Evolutionary conservation across 2,888 invertebrate genomes (phyloP).

Genomic region (Cybosia mesomella): DNA sequence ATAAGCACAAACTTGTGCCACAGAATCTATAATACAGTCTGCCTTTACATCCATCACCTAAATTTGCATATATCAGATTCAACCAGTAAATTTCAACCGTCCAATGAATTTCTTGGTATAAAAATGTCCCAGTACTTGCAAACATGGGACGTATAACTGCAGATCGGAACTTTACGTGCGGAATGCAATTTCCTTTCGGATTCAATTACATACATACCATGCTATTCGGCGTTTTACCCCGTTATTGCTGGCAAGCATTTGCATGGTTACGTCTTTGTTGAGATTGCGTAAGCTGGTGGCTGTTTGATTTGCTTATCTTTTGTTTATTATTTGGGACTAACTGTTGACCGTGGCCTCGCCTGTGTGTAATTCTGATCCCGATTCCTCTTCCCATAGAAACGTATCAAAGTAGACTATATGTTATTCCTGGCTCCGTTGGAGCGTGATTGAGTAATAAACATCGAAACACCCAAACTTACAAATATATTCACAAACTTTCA

Average conservation of each 20-base stretch:
- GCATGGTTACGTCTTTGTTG: conserved; percentile 64
- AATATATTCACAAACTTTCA: too few species aligned
- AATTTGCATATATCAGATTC: conserved; percentile 17
- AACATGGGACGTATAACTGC: conserved; percentile 48
- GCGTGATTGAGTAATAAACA: too few species aligned
- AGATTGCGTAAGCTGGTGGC: conserved; percentile 33
- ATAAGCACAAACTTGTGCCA: neutral
- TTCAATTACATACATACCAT: conserved; percentile 71
- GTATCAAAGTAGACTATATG: too few species aligned
- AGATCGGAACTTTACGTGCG: conserved; percentile 64
- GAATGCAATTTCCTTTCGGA: conserved; percentile 74
- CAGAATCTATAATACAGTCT: neutral
- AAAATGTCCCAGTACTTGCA: conserved; percentile 45
- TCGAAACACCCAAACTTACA: too few species aligned
- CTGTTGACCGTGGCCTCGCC: too few species aligned
- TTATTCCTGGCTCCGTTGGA: too few species aligned
- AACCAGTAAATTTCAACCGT: conserved; percentile 31
- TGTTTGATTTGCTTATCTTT: conserved; percentile 18
- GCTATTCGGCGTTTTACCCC: conserved; percentile 59
- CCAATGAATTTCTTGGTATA: conserved; percentile 35
- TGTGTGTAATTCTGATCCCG: too few species aligned
- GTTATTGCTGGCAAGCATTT: conserved; percentile 59
- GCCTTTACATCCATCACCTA: conserved; percentile 24
- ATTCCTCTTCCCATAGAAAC: too few species aligned
- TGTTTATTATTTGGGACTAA: too few species aligned